Conservation (phyloP, 2,113 vertebrate species). For the Oreochromis niloticus region DNA sequence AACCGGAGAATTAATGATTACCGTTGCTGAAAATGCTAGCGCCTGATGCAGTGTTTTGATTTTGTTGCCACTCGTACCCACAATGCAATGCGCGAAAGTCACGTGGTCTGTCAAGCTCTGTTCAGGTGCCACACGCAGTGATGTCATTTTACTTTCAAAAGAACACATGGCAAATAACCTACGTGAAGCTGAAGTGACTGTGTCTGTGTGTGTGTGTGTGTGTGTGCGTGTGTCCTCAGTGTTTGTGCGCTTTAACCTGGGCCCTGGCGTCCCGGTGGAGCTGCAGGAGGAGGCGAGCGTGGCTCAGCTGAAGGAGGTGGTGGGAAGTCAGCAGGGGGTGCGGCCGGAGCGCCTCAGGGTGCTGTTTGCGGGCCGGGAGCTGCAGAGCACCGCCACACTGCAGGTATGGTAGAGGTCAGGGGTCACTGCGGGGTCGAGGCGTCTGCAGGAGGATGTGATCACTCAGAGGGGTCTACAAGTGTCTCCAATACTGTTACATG, state of each 20-base stretch:
- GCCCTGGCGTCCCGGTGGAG: constrained; percentile 21
- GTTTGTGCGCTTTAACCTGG: constrained; percentile 45
- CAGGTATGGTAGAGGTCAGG: constrained; percentile 14
- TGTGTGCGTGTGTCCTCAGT: constrained; percentile 12
- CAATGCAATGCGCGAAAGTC: no score
- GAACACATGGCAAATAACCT: not conserved
- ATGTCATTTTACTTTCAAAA: not conserved
- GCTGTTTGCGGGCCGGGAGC: constrained; percentile 53
- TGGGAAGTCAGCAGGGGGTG: constrained; percentile 50
- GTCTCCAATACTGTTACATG: not conserved
- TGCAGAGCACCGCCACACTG: constrained; percentile 29
- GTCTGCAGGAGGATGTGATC: not conserved
- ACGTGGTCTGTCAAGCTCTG: no score
- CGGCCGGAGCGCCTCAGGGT: constrained; percentile 10
- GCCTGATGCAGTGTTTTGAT: no score
- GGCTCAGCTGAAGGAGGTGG: constrained; percentile 33
- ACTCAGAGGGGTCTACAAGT: not conserved
- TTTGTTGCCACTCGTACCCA: no score
- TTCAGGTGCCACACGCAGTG: not conserved
- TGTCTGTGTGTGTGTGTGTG: not conserved
- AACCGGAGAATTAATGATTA: no score
- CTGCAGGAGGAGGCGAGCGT: constrained; percentile 24
- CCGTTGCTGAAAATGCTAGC: no score
- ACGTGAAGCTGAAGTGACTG: not conserved
- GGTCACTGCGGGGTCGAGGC: not conserved